Percentiles rank a stretch among this genome's conserved stretches.
Evolutionary conservation across 2,888 invertebrate species (phyloP).

Genomic region (Apamea crenata): DNA sequence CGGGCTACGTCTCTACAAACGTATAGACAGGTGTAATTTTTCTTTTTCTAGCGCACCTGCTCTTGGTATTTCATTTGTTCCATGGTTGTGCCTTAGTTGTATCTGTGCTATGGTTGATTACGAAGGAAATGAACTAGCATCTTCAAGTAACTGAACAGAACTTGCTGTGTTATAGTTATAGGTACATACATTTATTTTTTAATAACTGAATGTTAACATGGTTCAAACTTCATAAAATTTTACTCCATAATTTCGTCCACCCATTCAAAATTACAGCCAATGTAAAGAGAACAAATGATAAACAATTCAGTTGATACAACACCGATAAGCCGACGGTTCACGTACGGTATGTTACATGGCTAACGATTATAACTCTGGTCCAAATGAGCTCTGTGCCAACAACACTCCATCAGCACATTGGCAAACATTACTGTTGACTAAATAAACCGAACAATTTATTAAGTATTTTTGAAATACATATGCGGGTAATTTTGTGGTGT

Average conservation of each 20-base stretch:
- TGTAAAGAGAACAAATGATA: conserved; percentile 59
- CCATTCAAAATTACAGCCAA: conserved; percentile 45
- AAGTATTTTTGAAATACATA: conserved; percentile 62
- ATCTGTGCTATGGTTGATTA: no score
- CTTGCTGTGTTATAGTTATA: background rate
- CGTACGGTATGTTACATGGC: conserved; percentile 63
- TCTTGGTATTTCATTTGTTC: no score
- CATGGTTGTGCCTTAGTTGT: background rate
- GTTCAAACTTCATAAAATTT: conserved; percentile 28
- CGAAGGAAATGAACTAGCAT: background rate
- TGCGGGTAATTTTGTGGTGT: conserved; percentile 42
- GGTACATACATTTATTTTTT: background rate
- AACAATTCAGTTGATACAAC: conserved; percentile 67
- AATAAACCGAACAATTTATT: conserved; percentile 62
- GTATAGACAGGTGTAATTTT: background rate
- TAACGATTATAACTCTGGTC: conserved; percentile 67
- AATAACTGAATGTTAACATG: background rate
- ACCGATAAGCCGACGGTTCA: conserved; percentile 62
- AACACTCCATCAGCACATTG: conserved; percentile 67
- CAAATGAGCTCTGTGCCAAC: conserved; percentile 69
- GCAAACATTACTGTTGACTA: conserved; percentile 68
- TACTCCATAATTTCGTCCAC: conserved; percentile 8
- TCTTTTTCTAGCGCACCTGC: background rate
- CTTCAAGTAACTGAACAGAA: background rate
- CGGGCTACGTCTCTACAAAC: background rate